Base-by-base conservation (phyloP, 2,888 invertebrate species). In the Cosmia pyralina region DNA sequence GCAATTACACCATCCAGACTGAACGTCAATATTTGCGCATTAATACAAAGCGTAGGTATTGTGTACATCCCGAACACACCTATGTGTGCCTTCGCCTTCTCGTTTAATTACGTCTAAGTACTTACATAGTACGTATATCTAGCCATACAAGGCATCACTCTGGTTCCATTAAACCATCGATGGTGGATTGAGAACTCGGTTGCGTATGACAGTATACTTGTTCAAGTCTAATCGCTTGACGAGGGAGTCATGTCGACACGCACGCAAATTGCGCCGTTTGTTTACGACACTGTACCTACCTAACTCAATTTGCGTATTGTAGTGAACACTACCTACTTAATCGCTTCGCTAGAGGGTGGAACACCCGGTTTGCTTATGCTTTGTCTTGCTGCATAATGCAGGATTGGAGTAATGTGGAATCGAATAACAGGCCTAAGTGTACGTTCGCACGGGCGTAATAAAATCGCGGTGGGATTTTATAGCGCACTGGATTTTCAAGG, bases 201-300 rank as follows among this genome's bases (percentile, higher is more conserved):
- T 89, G 91, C 88, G 86, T 87, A 87, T 90, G 91, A 91, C 89
- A 90, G 87, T 88, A 87, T 79, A 85, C 88, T 88, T 90, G 90
- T 89, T 89, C 81, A 86, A 89, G 87, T 90, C 89, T 90, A 92
- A 92, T 91, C 91, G 89, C 77, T 83, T 88, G 89, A 87, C 85
- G 89, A 88, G 87, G 83, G 82, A 87, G 79, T 88, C 88, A 84
- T 87, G 89, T 87, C 85, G 88, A 89, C 90, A 87, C 83, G 88
- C 87, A 88, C 86, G 87, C 91, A 94, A 93, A 93, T 93, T 93
- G 91, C 88, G 84, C 81, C 85, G 88, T 86, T 90, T 92, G 92
- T 92, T 90, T 89, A 90, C 90, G 88, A 88, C 88, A 88, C 83
- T 88, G 87, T 88, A 85, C 88, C 68, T 78, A 78, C 81, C 89